phyloP scores from a whole-genome alignment of 2,797 vertebrate genomes.

The Orestias chungarensis region DNA sequence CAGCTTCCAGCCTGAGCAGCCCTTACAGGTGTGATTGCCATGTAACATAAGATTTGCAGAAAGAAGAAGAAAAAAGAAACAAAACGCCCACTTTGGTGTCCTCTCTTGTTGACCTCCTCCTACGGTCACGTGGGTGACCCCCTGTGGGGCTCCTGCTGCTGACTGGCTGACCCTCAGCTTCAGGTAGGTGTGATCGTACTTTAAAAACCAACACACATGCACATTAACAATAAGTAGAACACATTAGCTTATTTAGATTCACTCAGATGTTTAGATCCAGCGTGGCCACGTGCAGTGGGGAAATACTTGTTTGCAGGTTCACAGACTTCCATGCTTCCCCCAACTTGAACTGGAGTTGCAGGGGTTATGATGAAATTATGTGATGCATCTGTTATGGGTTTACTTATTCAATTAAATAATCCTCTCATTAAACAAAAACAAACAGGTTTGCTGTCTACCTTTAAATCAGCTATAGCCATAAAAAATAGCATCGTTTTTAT shows the following conservation, averaged over 20 bases:
- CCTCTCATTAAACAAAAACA: no score
- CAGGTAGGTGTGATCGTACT: conserved; percentile 83
- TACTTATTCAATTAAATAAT: not conserved
- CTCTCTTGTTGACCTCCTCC: conserved; percentile 75
- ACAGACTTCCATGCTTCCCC: conserved; percentile 36
- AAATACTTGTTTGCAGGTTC: conserved; percentile 55
- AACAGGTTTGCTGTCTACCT: not conserved
- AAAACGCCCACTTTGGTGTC: conserved; percentile 74
- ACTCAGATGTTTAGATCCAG: conserved; percentile 26
- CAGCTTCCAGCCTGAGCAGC: conserved; percentile 49
- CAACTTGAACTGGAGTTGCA: not conserved
- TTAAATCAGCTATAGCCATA: no score
- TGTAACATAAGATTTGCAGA: conserved; percentile 76
- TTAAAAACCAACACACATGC: no score
- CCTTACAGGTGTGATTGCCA: conserved; percentile 80
- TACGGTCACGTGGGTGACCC: conserved; percentile 82
- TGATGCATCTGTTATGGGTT: not conserved
- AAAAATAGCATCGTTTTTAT: no score
- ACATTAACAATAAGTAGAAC: conserved; percentile 38
- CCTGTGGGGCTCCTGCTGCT: conserved; percentile 68
- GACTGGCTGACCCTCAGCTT: conserved; percentile 71
- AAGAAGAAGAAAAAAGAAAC: no score
- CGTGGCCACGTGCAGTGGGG: conserved; percentile 57
- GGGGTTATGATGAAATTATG: not conserved
- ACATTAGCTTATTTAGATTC: conserved; percentile 6